Percentiles rank a stretch among this genome's conserved stretches.
phyloP scores from a whole-genome alignment of 2,113 vertebrate genomes.

The Nothoprocta pentlandii region DNA sequence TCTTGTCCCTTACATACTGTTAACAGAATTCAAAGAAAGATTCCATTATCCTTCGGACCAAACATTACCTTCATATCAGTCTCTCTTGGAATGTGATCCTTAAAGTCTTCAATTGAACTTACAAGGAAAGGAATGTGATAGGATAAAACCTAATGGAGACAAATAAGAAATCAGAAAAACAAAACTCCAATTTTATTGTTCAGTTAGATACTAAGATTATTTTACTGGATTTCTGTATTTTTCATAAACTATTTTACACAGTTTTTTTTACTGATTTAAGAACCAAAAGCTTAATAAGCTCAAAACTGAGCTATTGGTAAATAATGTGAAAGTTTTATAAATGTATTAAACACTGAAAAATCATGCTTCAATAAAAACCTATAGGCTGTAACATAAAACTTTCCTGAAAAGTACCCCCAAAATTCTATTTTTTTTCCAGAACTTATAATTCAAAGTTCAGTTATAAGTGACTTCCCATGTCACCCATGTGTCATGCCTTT shows the following conservation, averaged over 20 bases:
- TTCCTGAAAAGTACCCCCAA: not conserved
- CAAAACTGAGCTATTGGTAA: not conserved
- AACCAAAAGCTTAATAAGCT: not conserved
- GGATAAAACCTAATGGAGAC: constrained; percentile 89
- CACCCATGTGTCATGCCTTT: not conserved
- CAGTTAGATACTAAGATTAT: not conserved
- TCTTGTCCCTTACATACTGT: not conserved
- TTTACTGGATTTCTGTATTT: not conserved
- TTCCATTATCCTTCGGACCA: not conserved
- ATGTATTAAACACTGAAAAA: not conserved
- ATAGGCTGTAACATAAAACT: not conserved
- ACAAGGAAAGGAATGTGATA: constrained; percentile 99
- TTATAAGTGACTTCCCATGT: not conserved
- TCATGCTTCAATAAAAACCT: not conserved
- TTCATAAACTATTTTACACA: not conserved
- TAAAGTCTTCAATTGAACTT: constrained; percentile 98
- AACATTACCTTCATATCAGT: constrained; percentile 97
- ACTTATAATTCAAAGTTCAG: not conserved
- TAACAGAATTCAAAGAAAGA: not conserved
- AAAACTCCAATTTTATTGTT: not conserved
- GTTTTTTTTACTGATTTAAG: not conserved
- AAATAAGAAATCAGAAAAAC: not conserved
- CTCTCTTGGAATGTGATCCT: constrained; percentile 99
- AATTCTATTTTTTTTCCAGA: not conserved
- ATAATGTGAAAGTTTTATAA: constrained; percentile 19